Base-by-base conservation (phyloP, 2,113 vertebrate genomes). In the Prionailurus viverrinus region DNA sequence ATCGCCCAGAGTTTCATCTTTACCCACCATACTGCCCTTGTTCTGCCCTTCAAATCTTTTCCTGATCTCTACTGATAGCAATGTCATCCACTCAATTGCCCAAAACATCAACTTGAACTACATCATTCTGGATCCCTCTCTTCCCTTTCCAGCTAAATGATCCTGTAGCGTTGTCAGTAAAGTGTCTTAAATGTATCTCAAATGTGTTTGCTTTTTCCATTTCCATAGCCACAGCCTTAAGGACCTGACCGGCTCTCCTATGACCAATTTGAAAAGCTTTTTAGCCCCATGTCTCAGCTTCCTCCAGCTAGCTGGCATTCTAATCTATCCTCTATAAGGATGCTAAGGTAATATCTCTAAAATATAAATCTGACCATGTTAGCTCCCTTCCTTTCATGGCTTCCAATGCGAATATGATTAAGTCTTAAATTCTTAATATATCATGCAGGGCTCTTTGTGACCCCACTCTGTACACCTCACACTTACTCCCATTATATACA, bases 281-380 rank as follows among this genome's bases (percentile, higher is more conserved):
- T 55, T 82, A 23, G 15, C 53, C n/a, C 83, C 31, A 58, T 7
- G 31, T 29, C 48, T 85, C 81, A 61, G 21, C 19, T 90, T 83
- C 27, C 33, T 66, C 33, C 45, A 92, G 23, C 25, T 65, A 87
- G 23, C 29, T 65, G 79, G 13, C 45, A 66, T 93, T 83, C 55
- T 65, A 79, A 96, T 79, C 23, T 61, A 45, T 18, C 48, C 33
- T 74, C 36, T 81, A 55, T 3, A 89, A 1, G 76, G 61, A 4
- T 79, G 27, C 14, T 41, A 82, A 7, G 1, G 14, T 74, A 48
- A 48, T 87, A 41, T 74, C 29, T 69, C 39, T 73, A 61, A 78
- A 66, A 79, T 88, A 65, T 78, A 93, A 71, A 94, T 91, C 25
- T 71, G 66, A 91, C 55, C 66, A 69, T 14, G 73, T 41, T 63